Evolutionary conservation across 2,888 invertebrate genomes (phyloP).

Genomic region (Ganaspis brasiliensis): DNA sequence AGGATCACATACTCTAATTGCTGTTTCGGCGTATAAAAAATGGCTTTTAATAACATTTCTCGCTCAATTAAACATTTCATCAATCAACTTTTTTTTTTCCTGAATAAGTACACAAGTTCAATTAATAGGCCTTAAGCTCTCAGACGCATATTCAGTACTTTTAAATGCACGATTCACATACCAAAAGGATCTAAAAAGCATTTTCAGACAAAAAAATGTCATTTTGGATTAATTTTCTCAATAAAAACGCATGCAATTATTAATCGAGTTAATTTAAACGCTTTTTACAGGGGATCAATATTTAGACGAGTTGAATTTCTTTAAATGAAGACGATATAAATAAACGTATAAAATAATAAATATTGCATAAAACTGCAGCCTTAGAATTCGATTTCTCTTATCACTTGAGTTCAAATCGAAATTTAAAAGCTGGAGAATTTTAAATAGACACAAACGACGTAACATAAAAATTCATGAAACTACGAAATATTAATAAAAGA

Average conservation of each 20-base stretch:
- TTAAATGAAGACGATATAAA: neutral
- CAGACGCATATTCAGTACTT: conserved; percentile 20
- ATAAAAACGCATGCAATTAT: neutral
- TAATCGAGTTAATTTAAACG: neutral
- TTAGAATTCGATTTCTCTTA: conserved; percentile 23
- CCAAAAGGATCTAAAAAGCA: conserved; percentile 18
- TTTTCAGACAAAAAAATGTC: neutral
- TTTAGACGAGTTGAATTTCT: neutral
- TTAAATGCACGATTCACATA: conserved; percentile 59
- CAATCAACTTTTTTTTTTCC: neutral
- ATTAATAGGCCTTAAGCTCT: conserved; percentile 38
- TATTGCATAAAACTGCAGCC: conserved; percentile 25
- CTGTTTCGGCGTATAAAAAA: conserved; percentile 35
- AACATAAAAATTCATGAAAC: conserved; percentile 21
- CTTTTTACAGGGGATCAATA: no score
- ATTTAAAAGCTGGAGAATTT: conserved; percentile 1
- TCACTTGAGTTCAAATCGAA: conserved; percentile 20
- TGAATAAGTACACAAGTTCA: neutral
- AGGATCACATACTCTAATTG: conserved; percentile 13
- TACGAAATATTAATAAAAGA: neutral
- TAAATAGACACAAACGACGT: conserved; percentile 17
- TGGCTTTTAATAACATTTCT: conserved; percentile 26
- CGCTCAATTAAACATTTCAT: neutral
- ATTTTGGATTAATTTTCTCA: neutral
- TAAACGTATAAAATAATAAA: conserved; percentile 32